Evolutionary conservation across 1,140 invertebrate genomes (phyloP).

Genomic region (Zaprionus taronus): DNA sequence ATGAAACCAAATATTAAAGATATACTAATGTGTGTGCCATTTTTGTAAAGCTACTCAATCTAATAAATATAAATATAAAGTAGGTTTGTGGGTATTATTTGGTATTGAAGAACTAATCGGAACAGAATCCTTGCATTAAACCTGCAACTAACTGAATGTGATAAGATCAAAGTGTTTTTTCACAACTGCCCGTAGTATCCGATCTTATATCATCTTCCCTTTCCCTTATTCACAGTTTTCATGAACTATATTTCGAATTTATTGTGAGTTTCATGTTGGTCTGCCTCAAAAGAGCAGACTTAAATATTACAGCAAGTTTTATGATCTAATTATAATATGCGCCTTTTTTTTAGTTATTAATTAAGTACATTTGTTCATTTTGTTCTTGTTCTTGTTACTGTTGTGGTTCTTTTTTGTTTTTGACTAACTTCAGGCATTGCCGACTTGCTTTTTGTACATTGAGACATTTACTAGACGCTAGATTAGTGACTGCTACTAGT

Average conservation of each 20-base stretch:
- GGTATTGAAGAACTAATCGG: no score
- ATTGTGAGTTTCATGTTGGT: constrained; percentile 65
- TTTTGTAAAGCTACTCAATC: constrained; percentile 71
- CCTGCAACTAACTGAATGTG: no score
- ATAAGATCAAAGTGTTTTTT: no score
- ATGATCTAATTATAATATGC: constrained; percentile 57
- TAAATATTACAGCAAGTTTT: constrained; percentile 75
- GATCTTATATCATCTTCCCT: no score
- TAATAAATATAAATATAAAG: constrained; percentile 59
- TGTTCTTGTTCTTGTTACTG: constrained; percentile 45
- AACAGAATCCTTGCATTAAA: background rate
- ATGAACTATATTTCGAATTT: constrained; percentile 70
- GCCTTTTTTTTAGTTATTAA: constrained; percentile 37
- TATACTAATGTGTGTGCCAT: constrained; percentile 74
- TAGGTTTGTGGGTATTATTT: background rate
- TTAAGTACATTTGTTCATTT: constrained; percentile 51
- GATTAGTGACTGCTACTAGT: constrained; percentile 35
- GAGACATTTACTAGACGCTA: constrained; percentile 72
- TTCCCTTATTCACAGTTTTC: constrained; percentile 16
- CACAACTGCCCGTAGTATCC: no score
- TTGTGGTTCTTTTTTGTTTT: constrained; percentile 47
- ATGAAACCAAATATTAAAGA: constrained; percentile 60
- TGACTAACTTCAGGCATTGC: constrained; percentile 41
- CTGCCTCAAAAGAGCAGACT: constrained; percentile 66
- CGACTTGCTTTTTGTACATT: constrained; percentile 74